These are phyloP conservation scores for Cheilosia vulpina DNA, from an alignment of 2,888 invertebrate species.

Conservation along the genomic window DNA sequence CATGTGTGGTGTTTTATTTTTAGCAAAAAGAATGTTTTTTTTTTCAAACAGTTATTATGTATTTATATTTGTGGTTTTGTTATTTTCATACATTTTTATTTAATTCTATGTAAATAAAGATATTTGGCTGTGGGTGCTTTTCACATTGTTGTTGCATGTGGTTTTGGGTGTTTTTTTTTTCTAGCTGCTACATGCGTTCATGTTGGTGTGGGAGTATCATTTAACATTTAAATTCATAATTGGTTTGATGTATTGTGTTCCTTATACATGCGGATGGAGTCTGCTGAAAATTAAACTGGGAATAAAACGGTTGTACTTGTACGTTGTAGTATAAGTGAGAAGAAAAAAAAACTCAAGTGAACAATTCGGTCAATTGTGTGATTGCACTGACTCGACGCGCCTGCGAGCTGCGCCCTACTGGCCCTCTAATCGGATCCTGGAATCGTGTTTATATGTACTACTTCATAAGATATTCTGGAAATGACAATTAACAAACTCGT, in stretches of 20 bases:
- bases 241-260: background rate
- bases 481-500: no score
- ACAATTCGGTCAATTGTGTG: no score
- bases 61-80: constrained; percentile 8
- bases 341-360: no score
- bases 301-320: no score
- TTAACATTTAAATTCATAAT: background rate
- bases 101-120: constrained; percentile 8
- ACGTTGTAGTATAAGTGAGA: no score
- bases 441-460: no score
- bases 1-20: constrained; percentile 66
- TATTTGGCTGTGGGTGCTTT: constrained; percentile 24
- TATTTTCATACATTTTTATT: constrained; percentile 18
- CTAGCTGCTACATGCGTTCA: background rate
- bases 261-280: background rate
- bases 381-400: no score
- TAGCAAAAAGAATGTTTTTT: background rate
- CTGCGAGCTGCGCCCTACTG: no score
- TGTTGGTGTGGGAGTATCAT: constrained; percentile 1
- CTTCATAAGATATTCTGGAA: no score
- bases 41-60: background rate
- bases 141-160: constrained; percentile 45
- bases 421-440: no score
- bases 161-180: background rate
- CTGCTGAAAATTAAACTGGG: background rate